Base-by-base conservation (phyloP, 2,113 vertebrate species). In the Caranx ignobilis region DNA sequence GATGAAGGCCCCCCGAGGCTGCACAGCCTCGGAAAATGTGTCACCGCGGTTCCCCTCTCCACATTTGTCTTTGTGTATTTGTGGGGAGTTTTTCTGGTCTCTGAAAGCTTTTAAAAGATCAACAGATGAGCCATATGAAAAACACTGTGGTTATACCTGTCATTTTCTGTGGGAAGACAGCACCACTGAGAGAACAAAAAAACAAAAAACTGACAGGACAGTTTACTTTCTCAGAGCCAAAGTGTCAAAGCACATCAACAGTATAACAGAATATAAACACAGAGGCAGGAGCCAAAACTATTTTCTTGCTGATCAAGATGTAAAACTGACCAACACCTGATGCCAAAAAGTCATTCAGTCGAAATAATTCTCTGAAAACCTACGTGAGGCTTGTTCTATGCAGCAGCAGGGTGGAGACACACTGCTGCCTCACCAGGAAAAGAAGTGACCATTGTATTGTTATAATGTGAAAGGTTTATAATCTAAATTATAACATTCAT, bases 1-100 rank as follows among this genome's bases (percentile, higher is more conserved):
- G 82, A 86, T 81, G 81, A 67, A 32, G 56, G 52, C 61, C 73
- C 71, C 50, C 54, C 35, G 76, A 71, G 85, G 78, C 47, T 71
- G 68, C 31, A 65, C 9, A 41, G 77, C 54, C 64, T 60, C 18
- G 50, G 71, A 75, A 62, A 80, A 62, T 64, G 50, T 43, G 50
- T 63, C 79, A 73, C 63, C 48, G 45, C 64, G 60, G 45, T 65
- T 82, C 67, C 68, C 3, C 55, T 50, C 21, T 68, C 54, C 6
- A 13, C 47, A 48, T 69, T 54, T 16, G 31, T n/a, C 9, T 15
- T 64, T 35, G 69, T 15, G 48, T 62, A 34, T 34, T 64, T 18
- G 32, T 21, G 8, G 35, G 8, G 21, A 31, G 39, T n/a, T 11
- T 37, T 55, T 35, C 21, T 32, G 43, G 4, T 48, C 32, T 37